phyloP scores from a whole-genome alignment of 2,113 vertebrate species.

The Chlamydotis undulata region DNA sequence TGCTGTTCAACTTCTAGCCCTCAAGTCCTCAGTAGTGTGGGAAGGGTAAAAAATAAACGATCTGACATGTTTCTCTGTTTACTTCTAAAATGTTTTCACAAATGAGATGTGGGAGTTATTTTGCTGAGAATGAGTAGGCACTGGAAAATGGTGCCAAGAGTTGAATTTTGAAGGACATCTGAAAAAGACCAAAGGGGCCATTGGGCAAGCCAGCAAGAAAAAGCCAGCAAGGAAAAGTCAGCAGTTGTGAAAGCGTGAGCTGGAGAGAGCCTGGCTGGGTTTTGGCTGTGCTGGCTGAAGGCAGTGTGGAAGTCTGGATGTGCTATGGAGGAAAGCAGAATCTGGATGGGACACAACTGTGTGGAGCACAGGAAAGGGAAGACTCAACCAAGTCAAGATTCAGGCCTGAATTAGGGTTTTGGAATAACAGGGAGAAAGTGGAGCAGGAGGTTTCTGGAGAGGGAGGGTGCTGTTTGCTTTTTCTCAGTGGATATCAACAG shows the following conservation, averaged over 20 bases:
- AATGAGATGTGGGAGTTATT: neutral
- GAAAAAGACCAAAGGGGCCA: neutral
- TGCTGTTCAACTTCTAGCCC: neutral
- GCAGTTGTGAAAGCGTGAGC: neutral
- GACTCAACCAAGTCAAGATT: neutral
- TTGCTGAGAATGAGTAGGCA: neutral
- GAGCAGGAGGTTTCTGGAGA: neutral
- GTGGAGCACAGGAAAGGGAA: neutral
- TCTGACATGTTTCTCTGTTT: neutral
- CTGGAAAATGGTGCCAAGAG: neutral
- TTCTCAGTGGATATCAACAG: neutral
- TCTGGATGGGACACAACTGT: neutral
- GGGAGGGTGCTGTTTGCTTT: neutral
- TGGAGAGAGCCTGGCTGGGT: neutral
- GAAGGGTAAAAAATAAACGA: neutral
- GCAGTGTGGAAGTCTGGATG: neutral
- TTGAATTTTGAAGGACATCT: neutral
- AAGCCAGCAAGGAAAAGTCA: neutral
- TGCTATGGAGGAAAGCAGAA: neutral
- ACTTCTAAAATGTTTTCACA: conserved; percentile 16
- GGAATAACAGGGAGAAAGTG: neutral
- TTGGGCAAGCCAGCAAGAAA: neutral
- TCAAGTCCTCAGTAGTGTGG: neutral
- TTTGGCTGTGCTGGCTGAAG: neutral
- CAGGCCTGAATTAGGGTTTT: neutral